Conservation (phyloP, 2,888 invertebrate species). For the Lapara coniferarum region DNA sequence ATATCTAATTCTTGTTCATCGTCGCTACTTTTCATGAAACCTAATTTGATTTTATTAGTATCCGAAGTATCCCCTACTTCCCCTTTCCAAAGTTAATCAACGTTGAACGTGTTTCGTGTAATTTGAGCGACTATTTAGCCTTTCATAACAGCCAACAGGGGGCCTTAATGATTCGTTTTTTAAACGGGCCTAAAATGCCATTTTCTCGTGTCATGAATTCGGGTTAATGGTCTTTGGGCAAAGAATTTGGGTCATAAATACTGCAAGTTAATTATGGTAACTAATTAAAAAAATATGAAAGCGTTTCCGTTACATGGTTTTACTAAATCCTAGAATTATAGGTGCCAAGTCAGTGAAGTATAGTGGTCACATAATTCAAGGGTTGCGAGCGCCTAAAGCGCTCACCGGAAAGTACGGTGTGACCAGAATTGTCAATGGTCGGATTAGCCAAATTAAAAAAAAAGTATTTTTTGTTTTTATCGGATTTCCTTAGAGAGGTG, state of each 20-base stretch:
- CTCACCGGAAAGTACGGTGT: too few relatives aligned
- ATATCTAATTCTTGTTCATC: slow-evolving; percentile 28
- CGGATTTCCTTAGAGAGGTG: too few relatives aligned
- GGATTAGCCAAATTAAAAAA: too few relatives aligned
- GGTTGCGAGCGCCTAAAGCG: too few relatives aligned
- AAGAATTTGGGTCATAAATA: slow-evolving; percentile 3
- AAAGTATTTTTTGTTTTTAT: too few relatives aligned
- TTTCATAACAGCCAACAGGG: slow-evolving; percentile 66
- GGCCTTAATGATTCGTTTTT: slow-evolving; percentile 60
- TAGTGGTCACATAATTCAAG: too few relatives aligned
- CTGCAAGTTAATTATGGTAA: not conserved
- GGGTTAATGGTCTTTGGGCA: slow-evolving; percentile 6
- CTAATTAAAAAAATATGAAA: slow-evolving; percentile 2
- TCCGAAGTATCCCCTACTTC: slow-evolving; percentile 44
- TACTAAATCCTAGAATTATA: too few relatives aligned
- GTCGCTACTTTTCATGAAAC: slow-evolving; percentile 51
- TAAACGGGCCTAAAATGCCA: slow-evolving; percentile 45
- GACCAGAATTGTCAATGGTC: too few relatives aligned
- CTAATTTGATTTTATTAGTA: slow-evolving; percentile 68
- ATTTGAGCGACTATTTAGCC: slow-evolving; percentile 73
- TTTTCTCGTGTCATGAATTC: slow-evolving; percentile 24
- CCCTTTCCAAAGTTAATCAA: slow-evolving; percentile 70
- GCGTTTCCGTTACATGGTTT: not conserved
- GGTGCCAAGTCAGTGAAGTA: too few relatives aligned
- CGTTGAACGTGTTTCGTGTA: slow-evolving; percentile 65